phyloP scores from a whole-genome alignment of 2,888 invertebrate species.

The Drosophila fungiperda region DNA sequence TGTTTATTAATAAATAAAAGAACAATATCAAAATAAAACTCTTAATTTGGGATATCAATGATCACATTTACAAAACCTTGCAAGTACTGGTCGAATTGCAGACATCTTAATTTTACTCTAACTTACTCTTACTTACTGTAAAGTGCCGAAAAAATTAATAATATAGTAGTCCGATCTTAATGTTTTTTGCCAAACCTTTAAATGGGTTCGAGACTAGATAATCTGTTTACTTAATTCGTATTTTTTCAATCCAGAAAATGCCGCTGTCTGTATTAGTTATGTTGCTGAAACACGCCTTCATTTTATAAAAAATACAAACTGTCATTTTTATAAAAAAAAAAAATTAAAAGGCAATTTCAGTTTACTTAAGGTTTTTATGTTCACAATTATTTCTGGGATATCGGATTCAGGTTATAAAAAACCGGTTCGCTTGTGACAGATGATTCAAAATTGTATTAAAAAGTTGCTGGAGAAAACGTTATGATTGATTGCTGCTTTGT shows the following conservation, averaged over 20 bases:
- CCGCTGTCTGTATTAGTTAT: fast-evolving
- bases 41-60: background rate
- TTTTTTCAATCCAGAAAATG: background rate
- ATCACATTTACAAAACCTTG: background rate
- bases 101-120: background rate
- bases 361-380: background rate
- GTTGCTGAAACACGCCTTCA: background rate
- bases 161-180: background rate
- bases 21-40: fast-evolving
- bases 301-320: background rate
- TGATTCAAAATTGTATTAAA: background rate
- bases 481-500: background rate
- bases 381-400: background rate
- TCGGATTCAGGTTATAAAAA: background rate
- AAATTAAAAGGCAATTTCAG: background rate
- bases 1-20: background rate
- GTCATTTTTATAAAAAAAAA: background rate
- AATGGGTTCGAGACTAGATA: background rate
- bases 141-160: background rate
- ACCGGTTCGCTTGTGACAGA: background rate
- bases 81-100: background rate
- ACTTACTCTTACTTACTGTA: no score
- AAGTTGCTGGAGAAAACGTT: background rate
- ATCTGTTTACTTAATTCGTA: background rate
- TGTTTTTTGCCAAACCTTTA: background rate